Evolutionary conservation across 64 coral and sea anemone species (phyloP), one percentile per base, ranked within the genome.

Genomic region (Pocillopora damicornis): DNA sequence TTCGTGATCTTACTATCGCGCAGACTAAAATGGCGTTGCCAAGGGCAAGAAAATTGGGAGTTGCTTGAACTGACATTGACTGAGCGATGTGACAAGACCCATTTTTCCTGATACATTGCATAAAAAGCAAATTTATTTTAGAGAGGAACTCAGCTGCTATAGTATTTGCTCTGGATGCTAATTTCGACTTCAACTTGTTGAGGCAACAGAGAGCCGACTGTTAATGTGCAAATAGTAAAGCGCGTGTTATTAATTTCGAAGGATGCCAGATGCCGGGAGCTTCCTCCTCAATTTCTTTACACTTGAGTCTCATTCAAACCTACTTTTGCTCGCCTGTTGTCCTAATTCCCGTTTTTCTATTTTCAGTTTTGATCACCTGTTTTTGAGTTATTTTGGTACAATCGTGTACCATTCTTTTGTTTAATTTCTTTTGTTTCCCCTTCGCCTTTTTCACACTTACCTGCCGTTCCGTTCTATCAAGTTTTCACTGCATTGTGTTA

Each of bases 191-290:
- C 58, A 83, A 85, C 64, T 83, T 85, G 81, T 85, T 85, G 42
- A 69, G 58, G 72, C 45, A 65, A 57, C 35, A 37, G 15, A 79
- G 35, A 61, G 60, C 36, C 7, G 14, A 86, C 82, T 87, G 82
- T 92, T 87, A 72, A 92, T 91, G 80, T 42, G 89, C 80, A 91
- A 91, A 91, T 69, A 91, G 4, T 18, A 26, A 73, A 79, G 35
- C 76, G 83, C 16, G 16, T 63, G 73, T 87, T 92, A 92, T 79
- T 87, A 86, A 87, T 65, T 79, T 76, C 61, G 77, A 87, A 75
- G 57, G 84, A 26, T 22, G 13, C 81, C 81, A 85, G 65, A 85
- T 85, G 81, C 23, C 42, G 66, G 12, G 25, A 85, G 58, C 63
- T 8, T 11, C 23, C 45, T 67, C 58, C 26, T 69, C 61, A 14